Percentiles rank a stretch among this genome's conserved stretches.
Evolutionary conservation across 2,797 vertebrate species (phyloP).

Genomic region (Orientallactaga sibirica): DNA sequence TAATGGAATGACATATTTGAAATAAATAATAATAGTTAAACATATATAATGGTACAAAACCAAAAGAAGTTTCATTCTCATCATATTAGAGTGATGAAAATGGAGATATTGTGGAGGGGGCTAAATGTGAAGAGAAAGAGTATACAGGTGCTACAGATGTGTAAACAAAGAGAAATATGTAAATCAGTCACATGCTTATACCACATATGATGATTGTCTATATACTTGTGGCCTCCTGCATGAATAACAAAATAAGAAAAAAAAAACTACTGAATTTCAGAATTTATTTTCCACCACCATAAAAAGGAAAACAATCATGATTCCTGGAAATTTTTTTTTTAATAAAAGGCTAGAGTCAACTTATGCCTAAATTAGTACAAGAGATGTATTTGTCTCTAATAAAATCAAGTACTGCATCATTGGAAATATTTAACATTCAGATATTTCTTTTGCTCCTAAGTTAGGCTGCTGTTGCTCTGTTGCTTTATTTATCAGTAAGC

Average conservation of each 20-base stretch:
- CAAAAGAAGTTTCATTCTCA: not conserved
- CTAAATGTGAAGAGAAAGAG: not conserved
- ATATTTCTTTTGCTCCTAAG: conserved; percentile 33
- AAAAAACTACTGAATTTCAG: not conserved
- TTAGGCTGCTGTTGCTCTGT: conserved; percentile 14
- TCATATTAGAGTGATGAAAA: conserved; percentile 37
- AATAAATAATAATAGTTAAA: conserved; percentile 73
- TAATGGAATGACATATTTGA: conserved; percentile 58
- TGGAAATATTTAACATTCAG: conserved; percentile 66
- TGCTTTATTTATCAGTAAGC: not conserved
- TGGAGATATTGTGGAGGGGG: not conserved
- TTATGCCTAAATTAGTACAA: conserved; percentile 45
- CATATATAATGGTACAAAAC: conserved; percentile 26
- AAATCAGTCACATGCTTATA: not conserved
- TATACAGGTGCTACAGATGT: not conserved
- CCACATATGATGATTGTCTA: not conserved
- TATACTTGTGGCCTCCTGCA: not conserved
- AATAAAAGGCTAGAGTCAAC: not conserved
- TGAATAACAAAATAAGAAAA: conserved; percentile 42
- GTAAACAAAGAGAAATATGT: conserved; percentile 59
- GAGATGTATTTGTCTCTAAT: not conserved
- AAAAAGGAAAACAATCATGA: conserved; percentile 62
- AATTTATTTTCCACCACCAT: conserved; percentile 41
- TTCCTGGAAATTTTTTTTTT: not conserved
- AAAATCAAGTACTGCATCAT: conserved; percentile 38